Evolutionary conservation across 2,888 invertebrate species (phyloP), one percentile per base, ranked within the genome.

Genomic region (Tanytarsus gracilentus): DNA sequence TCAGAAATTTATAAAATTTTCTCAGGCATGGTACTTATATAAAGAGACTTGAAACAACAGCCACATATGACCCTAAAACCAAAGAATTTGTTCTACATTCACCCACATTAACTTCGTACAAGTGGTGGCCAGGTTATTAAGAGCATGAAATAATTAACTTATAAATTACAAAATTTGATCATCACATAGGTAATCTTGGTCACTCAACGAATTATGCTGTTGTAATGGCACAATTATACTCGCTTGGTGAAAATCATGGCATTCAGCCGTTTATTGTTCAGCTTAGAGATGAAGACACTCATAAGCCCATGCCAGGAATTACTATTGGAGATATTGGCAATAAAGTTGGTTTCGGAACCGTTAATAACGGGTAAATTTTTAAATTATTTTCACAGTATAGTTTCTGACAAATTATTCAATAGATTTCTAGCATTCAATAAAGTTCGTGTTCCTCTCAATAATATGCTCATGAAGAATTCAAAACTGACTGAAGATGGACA

Each of bases 281-380:
- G 69, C 75, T 97, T 6, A 78, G 97, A 56, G 88, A 93, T 68
- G 84, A 88, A 69, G 85, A 92, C 18, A 91, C 91, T 0, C 94
- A 96, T 70, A 77, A 82, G 73, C 92, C 94, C 0, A 69, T 97
- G 66, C 81, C 83, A 4, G 95, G 94, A 69, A 87, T 96, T 64
- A 88, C 87, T 70, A 80, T 96, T 56, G 97, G 96, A 4, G 97
- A 97, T 76, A 96, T 97, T 66, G 97, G 97, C 1, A 86, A 89
- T 58, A 96, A 97, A 72, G 78, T 97, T 59, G 95, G 94, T 62
- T 92, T 93, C 86, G 89, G 91, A 67, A 82, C 83, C 1, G 40
- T 85, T 55, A 93, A 94, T 71, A 96, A 98, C 72, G 93, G 93
- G 0, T 94, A 86, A 73, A n/a, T n/a, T n/a, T n/a, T n/a, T n/a